Conservation (phyloP, 2,797 vertebrate species). For the Aeoliscus strigatus region DNA sequence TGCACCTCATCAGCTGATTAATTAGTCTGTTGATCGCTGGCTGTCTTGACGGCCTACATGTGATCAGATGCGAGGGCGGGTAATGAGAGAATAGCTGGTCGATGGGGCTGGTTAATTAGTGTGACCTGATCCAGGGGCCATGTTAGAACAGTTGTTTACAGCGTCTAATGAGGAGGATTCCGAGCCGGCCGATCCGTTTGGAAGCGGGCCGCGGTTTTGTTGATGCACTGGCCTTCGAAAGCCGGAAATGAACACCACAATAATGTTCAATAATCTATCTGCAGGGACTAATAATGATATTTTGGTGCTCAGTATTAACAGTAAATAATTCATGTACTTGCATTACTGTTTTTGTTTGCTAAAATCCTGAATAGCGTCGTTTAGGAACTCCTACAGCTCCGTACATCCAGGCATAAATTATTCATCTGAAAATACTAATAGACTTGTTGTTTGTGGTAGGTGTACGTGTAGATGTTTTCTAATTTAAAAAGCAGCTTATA, state of each 20-base stretch:
- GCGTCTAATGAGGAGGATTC: constrained; percentile 94
- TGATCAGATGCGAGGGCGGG: constrained; percentile 85
- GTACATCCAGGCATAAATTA: too few species aligned
- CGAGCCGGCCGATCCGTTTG: constrained; percentile 62
- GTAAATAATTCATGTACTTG: constrained; percentile 33
- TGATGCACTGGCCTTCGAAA: constrained; percentile 43
- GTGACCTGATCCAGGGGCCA: constrained; percentile 97
- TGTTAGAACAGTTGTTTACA: constrained; percentile 89
- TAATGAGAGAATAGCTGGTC: constrained; percentile 92
- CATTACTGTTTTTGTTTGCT: too few species aligned
- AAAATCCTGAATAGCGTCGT: too few species aligned
- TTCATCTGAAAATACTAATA: too few species aligned
- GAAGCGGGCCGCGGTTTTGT: constrained; percentile 38
- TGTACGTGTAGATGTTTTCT: too few species aligned
- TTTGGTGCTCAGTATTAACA: constrained; percentile 30
- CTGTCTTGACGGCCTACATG: constrained; percentile 90
- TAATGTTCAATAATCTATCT: constrained; percentile 46
- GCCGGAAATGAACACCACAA: constrained; percentile 36
- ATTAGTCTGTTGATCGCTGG: constrained; percentile 98
- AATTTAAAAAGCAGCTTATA: too few species aligned
- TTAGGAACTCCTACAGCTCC: too few species aligned
- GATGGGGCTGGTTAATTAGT: constrained; percentile 99
- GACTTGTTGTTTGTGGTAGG: too few species aligned
- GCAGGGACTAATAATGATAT: constrained; percentile 28
- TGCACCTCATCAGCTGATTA: constrained; percentile 90